Evolutionary conservation across 2,113 vertebrate genomes (phyloP), one percentile per base, ranked within the genome.

Genomic region (Astatotilapia flaviijosephi): DNA sequence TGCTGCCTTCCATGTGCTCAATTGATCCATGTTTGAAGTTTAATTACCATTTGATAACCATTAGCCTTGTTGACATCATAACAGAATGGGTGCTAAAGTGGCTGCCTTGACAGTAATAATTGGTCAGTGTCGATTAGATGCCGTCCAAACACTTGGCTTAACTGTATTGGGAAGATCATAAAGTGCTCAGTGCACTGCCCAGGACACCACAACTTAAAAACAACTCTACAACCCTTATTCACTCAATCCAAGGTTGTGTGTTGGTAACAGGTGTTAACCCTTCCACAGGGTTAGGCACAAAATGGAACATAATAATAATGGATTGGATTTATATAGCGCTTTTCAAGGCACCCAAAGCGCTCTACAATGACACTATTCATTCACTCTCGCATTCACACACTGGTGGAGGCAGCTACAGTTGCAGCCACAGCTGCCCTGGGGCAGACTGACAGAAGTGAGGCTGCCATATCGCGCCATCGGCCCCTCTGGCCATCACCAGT

Each of bases 21-120:
- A 83, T 79, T 85, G 88, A 88, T 93, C 88, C 88, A 86, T 87
- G 93, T 91, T 93, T 89, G 56, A 89, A 89, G 91, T 86, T 90
- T 90, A 95, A 94, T 94, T 88, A 86, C 84, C 85, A 88, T 90
- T 91, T 53, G 75, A 82, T 68, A 84, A 83, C 83, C 85, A 87
- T 94, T 92, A 90, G 75, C 89, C 83, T 83, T 83, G 82, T 83
- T 79, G 83, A 86, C 85, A 86, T 87, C 79, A 33, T 53, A 53
- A 70, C 86, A 49, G 70, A 84, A 58, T 45, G 33, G 35, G 47
- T 54, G 15, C 84, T 31, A 13, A 31, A 73, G 56, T 28, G 47
- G 82, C 83, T 19, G 47, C 70, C 75, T 54, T 68, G 73, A 85
- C 75, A 83, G 83, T 79, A 62, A 47, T 91, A 88, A 87, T 88